Conservation (phyloP, 2,797 vertebrate species). For the Apogon hyalosoma region DNA sequence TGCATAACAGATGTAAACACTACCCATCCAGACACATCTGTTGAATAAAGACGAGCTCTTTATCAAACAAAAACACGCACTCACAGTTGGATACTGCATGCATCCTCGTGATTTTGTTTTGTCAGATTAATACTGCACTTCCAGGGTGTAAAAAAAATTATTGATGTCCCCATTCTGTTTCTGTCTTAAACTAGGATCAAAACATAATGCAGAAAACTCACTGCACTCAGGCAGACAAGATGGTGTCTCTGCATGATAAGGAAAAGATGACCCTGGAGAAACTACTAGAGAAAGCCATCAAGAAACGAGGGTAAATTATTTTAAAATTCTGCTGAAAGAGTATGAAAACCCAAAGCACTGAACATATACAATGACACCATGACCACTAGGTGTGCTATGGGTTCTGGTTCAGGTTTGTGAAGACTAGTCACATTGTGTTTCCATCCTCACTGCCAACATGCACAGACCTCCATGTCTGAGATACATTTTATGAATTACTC, state of each 20-base stretch:
- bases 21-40: slow-evolving; percentile 34
- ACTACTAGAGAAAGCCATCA: slow-evolving; percentile 95
- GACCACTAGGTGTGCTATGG: not conserved
- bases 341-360: not conserved
- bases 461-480: not conserved
- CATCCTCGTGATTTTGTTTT: slow-evolving; percentile 2
- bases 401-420: not conserved
- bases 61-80: slow-evolving; percentile 4
- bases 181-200: slow-evolving; percentile 86
- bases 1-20: slow-evolving; percentile 34
- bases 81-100: not conserved
- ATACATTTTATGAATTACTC: not conserved
- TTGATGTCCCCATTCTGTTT: accelerated
- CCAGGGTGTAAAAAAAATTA: not conserved
- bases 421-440: not conserved
- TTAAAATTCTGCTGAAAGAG: not conserved
- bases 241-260: slow-evolving; percentile 95
- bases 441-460: not conserved
- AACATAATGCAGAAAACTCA: slow-evolving; percentile 96
- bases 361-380: not conserved
- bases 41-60: slow-evolving; percentile 29
- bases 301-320: slow-evolving; percentile 92
- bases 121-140: not conserved
- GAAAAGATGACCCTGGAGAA: slow-evolving; percentile 93
- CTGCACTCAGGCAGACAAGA: slow-evolving; percentile 95